phyloP scores from a whole-genome alignment of 1,140 invertebrate species.

The Campoletis sonorensis region DNA sequence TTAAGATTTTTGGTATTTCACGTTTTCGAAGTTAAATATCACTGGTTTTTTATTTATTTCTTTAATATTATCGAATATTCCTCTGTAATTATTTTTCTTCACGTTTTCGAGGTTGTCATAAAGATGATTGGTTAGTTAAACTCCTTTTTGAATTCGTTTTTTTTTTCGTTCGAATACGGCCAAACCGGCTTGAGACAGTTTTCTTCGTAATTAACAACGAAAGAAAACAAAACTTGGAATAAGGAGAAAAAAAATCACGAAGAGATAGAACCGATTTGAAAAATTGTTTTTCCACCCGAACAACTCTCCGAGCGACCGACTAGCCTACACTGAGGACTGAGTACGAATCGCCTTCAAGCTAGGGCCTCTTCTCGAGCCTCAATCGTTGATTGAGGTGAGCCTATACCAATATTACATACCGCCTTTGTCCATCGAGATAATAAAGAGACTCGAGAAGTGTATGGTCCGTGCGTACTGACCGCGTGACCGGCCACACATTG shows the following conservation, averaged over 20 bases:
- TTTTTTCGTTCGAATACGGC: background rate
- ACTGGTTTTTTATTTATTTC: no score
- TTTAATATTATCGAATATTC: no score
- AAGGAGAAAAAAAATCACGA: background rate
- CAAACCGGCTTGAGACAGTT: background rate
- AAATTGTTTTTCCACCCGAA: slow-evolving; percentile 49
- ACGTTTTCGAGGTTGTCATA: background rate
- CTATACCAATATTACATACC: slow-evolving; percentile 70
- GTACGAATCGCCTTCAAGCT: slow-evolving; percentile 69
- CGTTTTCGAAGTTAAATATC: background rate
- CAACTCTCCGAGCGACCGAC: slow-evolving; percentile 70
- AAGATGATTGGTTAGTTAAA: background rate
- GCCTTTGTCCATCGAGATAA: slow-evolving; percentile 55
- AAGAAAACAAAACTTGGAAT: background rate
- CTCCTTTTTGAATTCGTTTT: background rate
- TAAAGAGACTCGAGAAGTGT: slow-evolving; percentile 36
- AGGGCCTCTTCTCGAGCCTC: slow-evolving; percentile 57
- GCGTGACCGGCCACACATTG: slow-evolving; percentile 48
- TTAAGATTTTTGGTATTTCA: background rate
- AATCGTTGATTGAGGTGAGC: slow-evolving; percentile 56
- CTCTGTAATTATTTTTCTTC: background rate
- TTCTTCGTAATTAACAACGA: background rate
- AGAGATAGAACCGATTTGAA: background rate
- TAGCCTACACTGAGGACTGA: slow-evolving; percentile 77
- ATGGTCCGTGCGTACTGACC: slow-evolving; percentile 52